Base-by-base conservation (phyloP, 2,888 invertebrate species). In the Cheilosia impressa region DNA sequence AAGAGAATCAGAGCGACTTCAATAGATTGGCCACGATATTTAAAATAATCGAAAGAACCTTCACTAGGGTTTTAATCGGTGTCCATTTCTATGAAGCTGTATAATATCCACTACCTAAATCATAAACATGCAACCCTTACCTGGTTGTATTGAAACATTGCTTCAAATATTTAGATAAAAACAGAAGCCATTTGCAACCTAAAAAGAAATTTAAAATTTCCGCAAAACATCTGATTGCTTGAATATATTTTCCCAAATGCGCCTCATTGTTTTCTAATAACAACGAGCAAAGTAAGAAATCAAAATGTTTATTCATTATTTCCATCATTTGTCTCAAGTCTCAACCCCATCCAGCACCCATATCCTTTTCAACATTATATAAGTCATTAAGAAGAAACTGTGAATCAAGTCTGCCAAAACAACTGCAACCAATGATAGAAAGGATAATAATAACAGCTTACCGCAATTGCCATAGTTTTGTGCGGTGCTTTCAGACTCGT, bases 371-470 rank as follows among this genome's bases (percentile, higher is more conserved):
- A 31, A n/a, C 31, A n/a, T 45, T 45, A 17, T 45, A 7, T 45
- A 15, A 45, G 38, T n/a, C 22, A 47, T 55, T 47, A 31, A 34
- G n/a, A 45, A n/a, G 17, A 45, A 47, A 47, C 47, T 47, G 19
- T 17, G 17, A 62, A 43, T 34, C 24, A 24, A 60, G 34, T 75
- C 55, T 65, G 71, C 27, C 65, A 63, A 71, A 71, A 71, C 71
- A 71, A 71, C 63, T 71, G 31, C 50, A 71, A 71, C 57, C 50
- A 41, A 41, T 65, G 65, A 58, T 71, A 38, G 71, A 62, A 71
- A 38, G 50, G 47, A 78, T 78, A 71, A 78, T 65, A 78, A 78
- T 78, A 78, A 78, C 41, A 52, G 71, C 78, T 57, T 65, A 24
- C 24, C 22, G 38, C 41, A 52, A 66, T 66, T 53, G 55, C 24